Base-by-base conservation (phyloP, 2,113 vertebrate genomes). In the Phylloscopus trochiloides region DNA sequence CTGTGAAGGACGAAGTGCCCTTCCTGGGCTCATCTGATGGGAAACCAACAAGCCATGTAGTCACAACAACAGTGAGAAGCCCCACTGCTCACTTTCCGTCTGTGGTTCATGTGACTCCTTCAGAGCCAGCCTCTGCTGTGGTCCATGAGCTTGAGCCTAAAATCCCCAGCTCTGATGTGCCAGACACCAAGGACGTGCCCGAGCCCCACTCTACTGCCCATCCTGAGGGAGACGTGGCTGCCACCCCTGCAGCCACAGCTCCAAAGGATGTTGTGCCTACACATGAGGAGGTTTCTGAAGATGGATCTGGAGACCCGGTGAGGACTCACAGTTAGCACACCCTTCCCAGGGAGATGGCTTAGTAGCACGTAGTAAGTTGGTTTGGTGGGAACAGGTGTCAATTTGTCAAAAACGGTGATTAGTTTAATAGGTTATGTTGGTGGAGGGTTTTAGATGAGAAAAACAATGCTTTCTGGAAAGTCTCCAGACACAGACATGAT, bases 301-400 rank as follows among this genome's bases (percentile, higher is more conserved):
- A 98, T 68, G 96, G 97, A 52, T 98, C 98, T 59, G 97, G 98
- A 71, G 97, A 98, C 66, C 88, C 47, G 96, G 98, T 98, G 79
- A 97, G 97, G 22, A 40, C 29, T 51, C 7, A 38, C 3, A 62
- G 32, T 36, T 90, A 48, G 54, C 57, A 61, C 32, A 59, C 7
- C 32, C 17, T 73, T 80, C 40, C 31, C 65, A 63, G 59, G 78
- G 70, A 61, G 50, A 21, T 83, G n/a, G 47, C 92, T 57, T 83
- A 55, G 20, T 63, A 51, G 17, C 36, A 7, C 55, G 31, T 52
- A 47, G 9, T 24, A 45, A 50, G 24, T 43, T 82, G 28, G 6
- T 72, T 85, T 79, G 76, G 29, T 5, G 25, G 82, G 45, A 76
- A 59, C 10, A 11, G 8, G 24, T 59, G 63, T 22, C 51, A 40